Evolutionary conservation across 1,140 invertebrate genomes (phyloP).

Genomic region (Zaprionus gabonicus): DNA sequence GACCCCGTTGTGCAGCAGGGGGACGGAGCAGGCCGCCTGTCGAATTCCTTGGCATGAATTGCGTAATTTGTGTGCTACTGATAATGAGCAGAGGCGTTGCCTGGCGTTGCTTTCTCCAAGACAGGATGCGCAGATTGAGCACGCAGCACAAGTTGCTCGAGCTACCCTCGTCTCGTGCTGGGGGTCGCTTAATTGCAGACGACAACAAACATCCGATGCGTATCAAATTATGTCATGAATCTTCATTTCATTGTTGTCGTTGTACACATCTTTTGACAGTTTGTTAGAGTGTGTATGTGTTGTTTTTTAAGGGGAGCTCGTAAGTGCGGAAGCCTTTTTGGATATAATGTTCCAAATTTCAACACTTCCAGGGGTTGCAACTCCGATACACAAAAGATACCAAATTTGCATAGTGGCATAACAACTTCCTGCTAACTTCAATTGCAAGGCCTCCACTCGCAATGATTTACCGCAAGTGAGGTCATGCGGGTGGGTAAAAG

Average conservation of each 20-base stretch:
- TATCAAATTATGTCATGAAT: slow-evolving; percentile 64
- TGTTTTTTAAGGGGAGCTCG: too few species aligned
- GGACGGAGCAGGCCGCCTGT: slow-evolving; percentile 25
- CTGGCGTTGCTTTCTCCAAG: slow-evolving; percentile 5
- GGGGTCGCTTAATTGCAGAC: slow-evolving; percentile 46
- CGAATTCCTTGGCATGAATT: slow-evolving; percentile 51
- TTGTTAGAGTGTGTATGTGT: slow-evolving; percentile 1
- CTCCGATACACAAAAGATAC: background rate
- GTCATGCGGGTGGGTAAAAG: slow-evolving; percentile 46
- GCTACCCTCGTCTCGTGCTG: background rate
- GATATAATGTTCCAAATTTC: slow-evolving; percentile 25
- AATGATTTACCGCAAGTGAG: background rate
- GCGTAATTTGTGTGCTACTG: slow-evolving; percentile 69
- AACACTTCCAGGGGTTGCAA: slow-evolving; percentile 18
- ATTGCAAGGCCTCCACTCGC: slow-evolving; percentile 13
- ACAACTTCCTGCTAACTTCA: slow-evolving; percentile 27
- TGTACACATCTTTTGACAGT: slow-evolving; percentile 24
- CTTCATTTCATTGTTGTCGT: slow-evolving; percentile 35
- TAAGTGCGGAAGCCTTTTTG: slow-evolving; percentile 34
- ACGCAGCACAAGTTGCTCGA: slow-evolving; percentile 32
- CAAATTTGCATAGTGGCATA: slow-evolving; percentile 35
- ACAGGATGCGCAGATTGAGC: slow-evolving; percentile 70
- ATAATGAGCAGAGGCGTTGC: slow-evolving; percentile 63
- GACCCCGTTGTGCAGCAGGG: background rate
- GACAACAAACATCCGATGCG: slow-evolving; percentile 67